Conservation (phyloP, 2,888 invertebrate species). For the Lysandra coridon region DNA sequence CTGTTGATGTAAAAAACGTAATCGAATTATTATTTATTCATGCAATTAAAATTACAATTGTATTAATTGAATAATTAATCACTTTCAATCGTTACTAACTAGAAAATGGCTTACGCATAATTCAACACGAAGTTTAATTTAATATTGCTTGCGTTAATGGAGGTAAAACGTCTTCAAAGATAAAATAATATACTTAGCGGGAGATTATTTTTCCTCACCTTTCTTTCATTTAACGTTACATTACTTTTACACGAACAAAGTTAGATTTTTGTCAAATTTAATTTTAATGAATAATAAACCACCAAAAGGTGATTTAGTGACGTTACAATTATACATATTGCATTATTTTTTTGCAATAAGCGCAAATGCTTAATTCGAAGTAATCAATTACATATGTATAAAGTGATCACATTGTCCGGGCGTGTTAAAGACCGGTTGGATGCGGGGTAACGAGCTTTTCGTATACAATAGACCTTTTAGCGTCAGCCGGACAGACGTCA, state of each 20-base stretch:
- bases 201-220: background rate
- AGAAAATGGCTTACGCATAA: constrained; percentile 23
- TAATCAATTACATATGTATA: constrained; percentile 58
- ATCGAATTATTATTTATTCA: constrained; percentile 27
- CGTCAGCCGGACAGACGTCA: constrained; percentile 75
- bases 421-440: constrained; percentile 78
- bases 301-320: background rate
- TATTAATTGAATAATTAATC: constrained; percentile 31
- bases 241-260: background rate
- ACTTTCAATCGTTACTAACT: constrained; percentile 25
- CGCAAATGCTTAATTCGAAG: background rate
- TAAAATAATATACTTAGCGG: background rate
- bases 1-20: constrained; percentile 19
- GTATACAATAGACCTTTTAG: constrained; percentile 81
- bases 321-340: background rate
- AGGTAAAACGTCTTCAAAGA: constrained; percentile 8
- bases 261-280: background rate
- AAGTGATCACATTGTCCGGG: constrained; percentile 74
- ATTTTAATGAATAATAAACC: background rate
- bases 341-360: background rate
- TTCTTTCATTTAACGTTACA: background rate
- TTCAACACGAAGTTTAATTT: constrained; percentile 15
- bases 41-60: constrained; percentile 28
- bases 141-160: constrained; percentile 7
- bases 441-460: constrained; percentile 71